phyloP scores from a whole-genome alignment of 2,888 invertebrate species.

The Scelioninae gen. 2 region DNA sequence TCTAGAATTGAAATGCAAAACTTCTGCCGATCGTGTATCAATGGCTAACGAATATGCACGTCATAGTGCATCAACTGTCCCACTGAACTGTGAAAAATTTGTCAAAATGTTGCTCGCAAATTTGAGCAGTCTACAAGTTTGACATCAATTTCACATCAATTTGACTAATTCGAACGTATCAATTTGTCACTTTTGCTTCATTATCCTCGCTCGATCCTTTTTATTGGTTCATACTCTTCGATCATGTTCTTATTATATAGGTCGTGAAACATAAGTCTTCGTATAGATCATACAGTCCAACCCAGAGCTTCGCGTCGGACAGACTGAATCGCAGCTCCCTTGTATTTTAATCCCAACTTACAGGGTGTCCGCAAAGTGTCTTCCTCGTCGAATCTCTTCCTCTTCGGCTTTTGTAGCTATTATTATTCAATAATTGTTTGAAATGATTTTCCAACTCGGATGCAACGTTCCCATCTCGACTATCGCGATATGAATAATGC shows the following conservation, averaged over 20 bases:
- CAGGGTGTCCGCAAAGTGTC: slow-evolving; percentile 20
- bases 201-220: slow-evolving; percentile 2
- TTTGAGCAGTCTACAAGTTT: not conserved
- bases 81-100: too few species aligned
- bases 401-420: not conserved
- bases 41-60: too few species aligned
- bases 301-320: not conserved
- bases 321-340: too few species aligned
- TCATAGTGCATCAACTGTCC: too few species aligned
- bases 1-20: too few species aligned
- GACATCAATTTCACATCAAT: not conserved
- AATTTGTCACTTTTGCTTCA: not conserved
- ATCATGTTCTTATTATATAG: not conserved
- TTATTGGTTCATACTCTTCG: too few species aligned
- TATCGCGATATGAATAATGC: slow-evolving; percentile 53
- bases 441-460: slow-evolving; percentile 31
- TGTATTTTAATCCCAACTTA: slow-evolving; percentile 15
- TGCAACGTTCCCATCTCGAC: slow-evolving; percentile 22
- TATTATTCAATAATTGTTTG: slow-evolving; percentile 43
- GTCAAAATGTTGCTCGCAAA: too few species aligned
- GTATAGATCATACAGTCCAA: slow-evolving; percentile 1
- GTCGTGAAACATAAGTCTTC: too few species aligned
- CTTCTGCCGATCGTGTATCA: too few species aligned
- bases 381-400: not conserved
- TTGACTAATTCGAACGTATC: not conserved